Conservation (phyloP, 2,888 invertebrate species). For the Protonemura montana region DNA sequence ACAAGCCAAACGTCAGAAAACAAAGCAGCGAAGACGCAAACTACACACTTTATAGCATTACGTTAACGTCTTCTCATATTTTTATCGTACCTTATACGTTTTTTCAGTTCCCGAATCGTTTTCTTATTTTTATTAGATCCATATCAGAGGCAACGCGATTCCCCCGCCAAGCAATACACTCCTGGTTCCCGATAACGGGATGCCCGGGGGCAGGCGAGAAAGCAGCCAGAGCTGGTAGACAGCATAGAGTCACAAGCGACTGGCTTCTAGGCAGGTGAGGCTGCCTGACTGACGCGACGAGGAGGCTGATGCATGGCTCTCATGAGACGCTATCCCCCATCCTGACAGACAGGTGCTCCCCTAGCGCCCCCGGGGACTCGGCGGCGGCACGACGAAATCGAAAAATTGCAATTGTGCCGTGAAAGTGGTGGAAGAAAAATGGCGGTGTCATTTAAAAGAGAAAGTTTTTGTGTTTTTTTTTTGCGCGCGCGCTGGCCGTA, state of each 20-base stretch:
- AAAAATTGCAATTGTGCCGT: conserved; percentile 1
- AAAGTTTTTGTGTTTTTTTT: background rate
- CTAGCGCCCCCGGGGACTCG: background rate
- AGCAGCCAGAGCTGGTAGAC: too few relatives aligned
- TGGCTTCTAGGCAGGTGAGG: too few relatives aligned
- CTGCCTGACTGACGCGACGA: background rate
- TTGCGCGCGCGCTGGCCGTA: background rate
- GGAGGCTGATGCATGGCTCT: background rate
- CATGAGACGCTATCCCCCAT: background rate
- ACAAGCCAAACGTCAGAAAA: background rate
- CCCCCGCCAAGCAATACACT: background rate
- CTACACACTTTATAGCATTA: background rate
- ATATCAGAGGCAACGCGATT: background rate
- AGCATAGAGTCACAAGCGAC: too few relatives aligned
- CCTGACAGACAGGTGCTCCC: background rate
- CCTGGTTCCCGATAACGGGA: background rate
- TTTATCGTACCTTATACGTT: background rate
- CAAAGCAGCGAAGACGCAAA: background rate
- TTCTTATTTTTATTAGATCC: background rate
- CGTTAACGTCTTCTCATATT: background rate
- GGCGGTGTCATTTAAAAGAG: conserved; percentile 8
- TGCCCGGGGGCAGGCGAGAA: background rate
- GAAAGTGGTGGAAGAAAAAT: conserved; percentile 30
- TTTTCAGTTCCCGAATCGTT: background rate
- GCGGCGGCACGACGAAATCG: background rate